A percentile compares a stretch with the other conserved stretches of the same genome.
Conservation (phyloP, 2,888 invertebrate species). For the Hylaea fasciaria region DNA sequence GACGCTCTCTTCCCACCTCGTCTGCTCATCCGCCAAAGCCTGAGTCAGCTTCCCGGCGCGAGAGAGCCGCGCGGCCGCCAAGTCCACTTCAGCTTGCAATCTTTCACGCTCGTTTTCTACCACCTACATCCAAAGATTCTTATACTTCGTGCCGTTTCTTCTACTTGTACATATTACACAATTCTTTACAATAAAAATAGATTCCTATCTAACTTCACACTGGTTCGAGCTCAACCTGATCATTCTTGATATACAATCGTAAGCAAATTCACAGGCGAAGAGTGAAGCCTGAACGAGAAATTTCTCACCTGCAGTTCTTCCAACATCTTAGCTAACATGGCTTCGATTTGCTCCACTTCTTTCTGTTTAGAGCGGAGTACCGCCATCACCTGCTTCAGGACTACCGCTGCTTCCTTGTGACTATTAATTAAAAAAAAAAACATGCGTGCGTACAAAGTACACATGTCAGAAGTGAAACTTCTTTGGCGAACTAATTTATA, state of each 20-base stretch:
- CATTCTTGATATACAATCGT: too few species aligned
- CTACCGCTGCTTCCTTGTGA: constrained; percentile 90
- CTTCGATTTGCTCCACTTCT: constrained; percentile 92
- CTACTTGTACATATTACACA: too few species aligned
- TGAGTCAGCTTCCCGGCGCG: constrained; percentile 94
- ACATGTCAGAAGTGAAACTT: too few species aligned
- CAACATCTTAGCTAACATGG: constrained; percentile 88
- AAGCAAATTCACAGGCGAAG: background rate
- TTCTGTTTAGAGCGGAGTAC: constrained; percentile 92
- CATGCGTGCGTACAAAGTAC: too few species aligned
- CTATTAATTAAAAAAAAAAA: constrained; percentile 66
- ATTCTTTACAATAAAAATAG: too few species aligned
- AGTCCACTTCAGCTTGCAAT: constrained; percentile 90
- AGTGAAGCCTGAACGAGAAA: background rate
- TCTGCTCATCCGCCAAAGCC: constrained; percentile 94
- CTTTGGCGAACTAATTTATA: too few species aligned
- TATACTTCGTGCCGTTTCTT: background rate
- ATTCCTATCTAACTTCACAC: too few species aligned
- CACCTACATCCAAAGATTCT: constrained; percentile 59
- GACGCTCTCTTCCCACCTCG: constrained; percentile 92
- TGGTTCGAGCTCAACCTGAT: too few species aligned
- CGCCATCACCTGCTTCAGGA: constrained; percentile 90
- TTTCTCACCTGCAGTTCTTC: constrained; percentile 88
- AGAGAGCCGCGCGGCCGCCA: constrained; percentile 91
- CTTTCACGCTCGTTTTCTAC: constrained; percentile 90